phyloP scores from a whole-genome alignment of 2,113 vertebrate genomes.

The Lasiurus cinereus region DNA sequence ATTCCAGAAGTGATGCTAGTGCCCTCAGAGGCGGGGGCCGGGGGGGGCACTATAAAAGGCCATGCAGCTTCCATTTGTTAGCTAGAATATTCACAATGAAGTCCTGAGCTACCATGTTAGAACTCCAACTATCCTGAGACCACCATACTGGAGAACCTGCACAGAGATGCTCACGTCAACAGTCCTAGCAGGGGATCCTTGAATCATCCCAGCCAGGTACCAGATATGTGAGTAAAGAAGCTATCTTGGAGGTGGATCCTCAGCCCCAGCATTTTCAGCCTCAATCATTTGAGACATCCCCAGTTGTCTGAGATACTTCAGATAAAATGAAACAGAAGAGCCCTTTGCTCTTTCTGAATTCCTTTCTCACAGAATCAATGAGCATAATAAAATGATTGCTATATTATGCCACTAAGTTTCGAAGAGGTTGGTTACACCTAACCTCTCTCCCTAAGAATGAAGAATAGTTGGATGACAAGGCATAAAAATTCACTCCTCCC shows the following conservation, averaged over 20 bases:
- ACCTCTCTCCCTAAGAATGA: neutral
- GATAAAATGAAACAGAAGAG: neutral
- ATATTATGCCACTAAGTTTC: neutral
- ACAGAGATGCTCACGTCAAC: neutral
- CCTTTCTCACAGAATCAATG: neutral
- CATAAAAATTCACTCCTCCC: neutral
- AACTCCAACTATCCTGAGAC: neutral
- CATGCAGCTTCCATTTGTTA: neutral
- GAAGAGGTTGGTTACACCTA: neutral
- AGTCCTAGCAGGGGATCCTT: neutral
- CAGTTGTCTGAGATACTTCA: neutral
- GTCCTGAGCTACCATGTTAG: neutral
- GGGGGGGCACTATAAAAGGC: neutral
- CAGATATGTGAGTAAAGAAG: neutral
- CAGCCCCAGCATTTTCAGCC: neutral
- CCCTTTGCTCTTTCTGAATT: neutral
- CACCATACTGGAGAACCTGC: neutral
- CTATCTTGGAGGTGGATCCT: neutral
- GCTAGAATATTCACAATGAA: neutral
- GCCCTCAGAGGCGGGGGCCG: neutral
- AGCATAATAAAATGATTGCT: neutral
- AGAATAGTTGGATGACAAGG: neutral
- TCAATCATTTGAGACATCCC: neutral
- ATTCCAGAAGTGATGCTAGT: neutral
- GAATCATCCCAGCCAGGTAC: neutral